These are phyloP conservation scores for Sebastes taczanowskii DNA, from an alignment of 2,797 vertebrate genomes.

Conservation along the genomic window DNA sequence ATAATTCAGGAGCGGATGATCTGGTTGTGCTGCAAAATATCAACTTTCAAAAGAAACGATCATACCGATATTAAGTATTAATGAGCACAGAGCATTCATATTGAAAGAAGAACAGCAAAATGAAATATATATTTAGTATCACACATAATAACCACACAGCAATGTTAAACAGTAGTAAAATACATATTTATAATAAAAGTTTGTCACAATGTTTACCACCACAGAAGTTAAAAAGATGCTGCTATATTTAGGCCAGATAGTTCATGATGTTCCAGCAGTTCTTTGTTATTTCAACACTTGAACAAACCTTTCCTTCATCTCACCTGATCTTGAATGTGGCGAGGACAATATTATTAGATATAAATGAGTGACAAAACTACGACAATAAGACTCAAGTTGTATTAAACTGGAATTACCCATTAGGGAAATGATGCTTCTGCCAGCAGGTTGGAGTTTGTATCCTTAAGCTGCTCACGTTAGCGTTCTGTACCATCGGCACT, in stretches of 20 bases:
- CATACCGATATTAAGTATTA: background rate
- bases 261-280: background rate
- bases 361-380: background rate
- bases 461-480: background rate
- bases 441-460: background rate
- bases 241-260: too few relatives aligned
- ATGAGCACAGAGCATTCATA: background rate
- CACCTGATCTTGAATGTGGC: too few relatives aligned
- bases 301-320: background rate
- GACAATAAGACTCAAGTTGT: background rate
- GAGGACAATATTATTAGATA: background rate
- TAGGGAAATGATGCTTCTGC: background rate
- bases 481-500: background rate
- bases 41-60: conserved; percentile 11
- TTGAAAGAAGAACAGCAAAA: background rate
- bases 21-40: conserved; percentile 13
- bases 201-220: too few relatives aligned
- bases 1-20: conserved; percentile 10
- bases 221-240: background rate
- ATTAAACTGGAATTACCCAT: background rate
- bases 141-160: background rate
- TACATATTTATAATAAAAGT: background rate
- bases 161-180: background rate
- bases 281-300: background rate
- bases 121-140: background rate